These are phyloP conservation scores for Takifugu ocellatus DNA, from an alignment of 2,797 vertebrate genomes.

Conservation along the genomic window DNA sequence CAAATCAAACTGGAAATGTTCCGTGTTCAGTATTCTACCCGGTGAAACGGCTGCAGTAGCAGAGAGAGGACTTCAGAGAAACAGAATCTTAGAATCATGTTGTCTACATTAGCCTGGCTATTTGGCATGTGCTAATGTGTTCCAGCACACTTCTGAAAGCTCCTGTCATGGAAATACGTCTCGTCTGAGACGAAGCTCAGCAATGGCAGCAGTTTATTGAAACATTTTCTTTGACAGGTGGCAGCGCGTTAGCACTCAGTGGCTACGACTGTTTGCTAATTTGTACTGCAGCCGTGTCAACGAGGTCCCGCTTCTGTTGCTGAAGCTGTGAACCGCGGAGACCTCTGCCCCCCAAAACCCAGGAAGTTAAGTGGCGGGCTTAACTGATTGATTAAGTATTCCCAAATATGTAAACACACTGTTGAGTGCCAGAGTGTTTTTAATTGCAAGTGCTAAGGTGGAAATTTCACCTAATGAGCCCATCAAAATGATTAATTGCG, in stretches of 20 bases:
- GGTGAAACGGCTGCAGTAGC: background rate
- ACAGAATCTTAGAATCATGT: background rate
- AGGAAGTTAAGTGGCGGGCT: constrained; percentile 18
- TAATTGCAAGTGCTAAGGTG: constrained; percentile 37
- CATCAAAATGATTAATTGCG: constrained; percentile 35
- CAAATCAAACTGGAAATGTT: no score
- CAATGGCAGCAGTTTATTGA: constrained; percentile 49
- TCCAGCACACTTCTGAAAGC: constrained; percentile 13
- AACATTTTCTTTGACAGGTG: constrained; percentile 32
- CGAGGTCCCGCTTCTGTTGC: constrained; percentile 11
- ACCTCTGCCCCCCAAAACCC: constrained; percentile 14
- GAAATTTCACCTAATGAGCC: constrained; percentile 39
- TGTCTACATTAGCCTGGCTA: constrained; percentile 2
- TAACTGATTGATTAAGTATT: constrained; percentile 36
- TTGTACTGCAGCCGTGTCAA: constrained; percentile 17
- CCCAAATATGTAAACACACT: constrained; percentile 10
- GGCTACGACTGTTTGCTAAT: constrained; percentile 15
- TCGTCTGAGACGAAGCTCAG: constrained; percentile 39
- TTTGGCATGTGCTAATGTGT: background rate
- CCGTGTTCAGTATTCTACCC: background rate
- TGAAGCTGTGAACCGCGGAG: constrained; percentile 7
- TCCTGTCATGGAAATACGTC: constrained; percentile 27
- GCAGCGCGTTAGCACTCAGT: constrained; percentile 6
- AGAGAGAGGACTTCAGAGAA: background rate
- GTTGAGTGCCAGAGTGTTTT: constrained; percentile 29